Evolutionary conservation across 2,888 invertebrate species (phyloP).

Genomic region (Ennomos fuscantarius): DNA sequence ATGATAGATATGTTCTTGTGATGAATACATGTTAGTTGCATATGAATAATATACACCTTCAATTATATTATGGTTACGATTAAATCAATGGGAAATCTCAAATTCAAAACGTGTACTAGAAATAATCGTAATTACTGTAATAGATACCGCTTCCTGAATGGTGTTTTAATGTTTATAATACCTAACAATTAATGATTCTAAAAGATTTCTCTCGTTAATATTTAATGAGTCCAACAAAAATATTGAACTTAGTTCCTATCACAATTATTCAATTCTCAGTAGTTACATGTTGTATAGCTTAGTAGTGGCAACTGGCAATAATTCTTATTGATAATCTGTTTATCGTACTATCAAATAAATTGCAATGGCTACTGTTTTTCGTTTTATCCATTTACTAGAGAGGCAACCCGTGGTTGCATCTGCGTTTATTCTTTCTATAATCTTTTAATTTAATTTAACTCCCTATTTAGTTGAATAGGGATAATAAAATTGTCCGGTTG

Average conservation of each 20-base stretch:
- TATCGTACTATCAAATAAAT: no score
- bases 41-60: constrained; percentile 13
- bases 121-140: constrained; percentile 39
- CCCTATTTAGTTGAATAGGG: no score
- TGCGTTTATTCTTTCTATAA: no score
- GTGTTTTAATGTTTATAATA: constrained; percentile 48
- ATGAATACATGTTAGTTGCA: background rate
- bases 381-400: no score
- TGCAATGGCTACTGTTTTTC: no score
- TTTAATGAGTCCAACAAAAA: constrained; percentile 11
- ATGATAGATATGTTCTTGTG: background rate
- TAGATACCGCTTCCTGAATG: constrained; percentile 43
- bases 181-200: constrained; percentile 42
- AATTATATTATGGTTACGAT: constrained; percentile 3
- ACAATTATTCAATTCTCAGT: background rate
- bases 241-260: background rate
- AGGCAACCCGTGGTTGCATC: no score
- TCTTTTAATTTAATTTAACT: no score
- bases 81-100: constrained; percentile 3
- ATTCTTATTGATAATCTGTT: no score
- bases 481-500: no score
- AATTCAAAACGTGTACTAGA: constrained; percentile 19
- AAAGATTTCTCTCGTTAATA: constrained; percentile 49
- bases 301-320: no score
- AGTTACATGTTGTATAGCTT: no score